These are phyloP conservation scores for Pyxicephalus adspersus DNA, from an alignment of 2,113 vertebrate genomes.

Conservation along the genomic window DNA sequence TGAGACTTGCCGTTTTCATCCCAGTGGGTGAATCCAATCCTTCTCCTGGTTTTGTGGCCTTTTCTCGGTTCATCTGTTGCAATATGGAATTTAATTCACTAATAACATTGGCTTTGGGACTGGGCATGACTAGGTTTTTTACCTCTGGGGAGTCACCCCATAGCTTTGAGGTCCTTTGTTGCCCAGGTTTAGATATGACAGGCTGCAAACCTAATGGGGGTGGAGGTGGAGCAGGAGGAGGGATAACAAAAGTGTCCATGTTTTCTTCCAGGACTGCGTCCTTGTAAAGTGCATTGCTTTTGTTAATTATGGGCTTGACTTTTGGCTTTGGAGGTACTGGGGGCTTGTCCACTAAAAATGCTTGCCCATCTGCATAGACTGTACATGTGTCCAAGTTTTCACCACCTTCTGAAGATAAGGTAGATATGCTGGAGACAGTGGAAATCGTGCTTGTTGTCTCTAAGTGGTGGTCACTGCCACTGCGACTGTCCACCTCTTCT, in stretches of 20 bases:
- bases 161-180: conserved; percentile 90
- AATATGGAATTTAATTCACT: conserved; percentile 96
- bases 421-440: conserved; percentile 93
- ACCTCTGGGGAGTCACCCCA: conserved; percentile 89
- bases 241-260: conserved; percentile 80
- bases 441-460: conserved; percentile 98
- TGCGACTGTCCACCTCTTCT: conserved; percentile 92
- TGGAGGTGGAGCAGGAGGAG: conserved; percentile 83
- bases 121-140: conserved; percentile 85
- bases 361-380: conserved; percentile 90
- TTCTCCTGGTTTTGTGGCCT: conserved; percentile 85
- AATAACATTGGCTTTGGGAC: conserved; percentile 92
- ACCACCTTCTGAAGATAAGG: conserved; percentile 92
- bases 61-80: conserved; percentile 94
- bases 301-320: conserved; percentile 91
- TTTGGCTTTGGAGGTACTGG: conserved; percentile 97
- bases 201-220: conserved; percentile 71
- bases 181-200: conserved; percentile 77
- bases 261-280: conserved; percentile 88
- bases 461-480: conserved; percentile 90
- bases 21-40: conserved; percentile 83
- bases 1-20: conserved; percentile 78
- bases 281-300: conserved; percentile 87
- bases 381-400: conserved; percentile 90
- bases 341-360: conserved; percentile 89